Percentiles rank a stretch among this genome's conserved stretches.
These are phyloP conservation scores for Drosophila fungiperda DNA, from an alignment of 2,888 invertebrate species.

Conservation along the genomic window DNA sequence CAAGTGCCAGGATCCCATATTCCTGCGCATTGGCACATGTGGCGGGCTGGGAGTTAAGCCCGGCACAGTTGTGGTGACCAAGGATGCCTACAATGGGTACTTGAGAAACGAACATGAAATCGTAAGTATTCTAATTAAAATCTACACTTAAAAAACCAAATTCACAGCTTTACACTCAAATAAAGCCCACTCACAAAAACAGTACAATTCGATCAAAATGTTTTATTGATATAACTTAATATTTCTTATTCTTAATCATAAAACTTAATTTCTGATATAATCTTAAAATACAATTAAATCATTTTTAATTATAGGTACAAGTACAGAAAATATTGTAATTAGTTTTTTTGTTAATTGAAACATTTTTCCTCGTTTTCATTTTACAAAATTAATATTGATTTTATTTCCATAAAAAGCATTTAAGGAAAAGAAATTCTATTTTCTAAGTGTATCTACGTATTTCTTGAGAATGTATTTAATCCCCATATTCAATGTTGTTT, in stretches of 20 bases:
- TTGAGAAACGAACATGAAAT: slow-evolving; percentile 92
- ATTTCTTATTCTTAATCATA: not conserved
- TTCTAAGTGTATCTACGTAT: not conserved
- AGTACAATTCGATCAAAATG: not conserved
- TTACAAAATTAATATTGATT: not conserved
- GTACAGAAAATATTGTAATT: not conserved
- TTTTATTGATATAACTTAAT: not conserved
- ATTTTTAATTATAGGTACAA: not conserved
- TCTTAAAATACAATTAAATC: not conserved
- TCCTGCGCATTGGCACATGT: slow-evolving; percentile 96
- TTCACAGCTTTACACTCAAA: not conserved
- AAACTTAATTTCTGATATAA: not conserved
- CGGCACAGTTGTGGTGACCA: slow-evolving; percentile 96
- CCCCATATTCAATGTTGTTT: not conserved
- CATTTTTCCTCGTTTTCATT: not conserved
- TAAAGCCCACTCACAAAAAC: not conserved
- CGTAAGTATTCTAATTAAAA: slow-evolving; percentile 86
- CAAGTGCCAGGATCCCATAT: slow-evolving; percentile 93
- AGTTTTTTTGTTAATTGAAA: not conserved
- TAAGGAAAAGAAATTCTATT: not conserved
- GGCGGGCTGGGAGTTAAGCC: slow-evolving; percentile 94
- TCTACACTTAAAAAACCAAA: not conserved
- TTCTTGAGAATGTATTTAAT: too few relatives aligned
- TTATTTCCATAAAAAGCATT: not conserved
- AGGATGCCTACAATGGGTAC: slow-evolving; percentile 95